Percentiles rank a stretch among this genome's conserved stretches.
Evolutionary conservation across 2,113 vertebrate genomes (phyloP).

Genomic region (Ptychochromis oligacanthus): DNA sequence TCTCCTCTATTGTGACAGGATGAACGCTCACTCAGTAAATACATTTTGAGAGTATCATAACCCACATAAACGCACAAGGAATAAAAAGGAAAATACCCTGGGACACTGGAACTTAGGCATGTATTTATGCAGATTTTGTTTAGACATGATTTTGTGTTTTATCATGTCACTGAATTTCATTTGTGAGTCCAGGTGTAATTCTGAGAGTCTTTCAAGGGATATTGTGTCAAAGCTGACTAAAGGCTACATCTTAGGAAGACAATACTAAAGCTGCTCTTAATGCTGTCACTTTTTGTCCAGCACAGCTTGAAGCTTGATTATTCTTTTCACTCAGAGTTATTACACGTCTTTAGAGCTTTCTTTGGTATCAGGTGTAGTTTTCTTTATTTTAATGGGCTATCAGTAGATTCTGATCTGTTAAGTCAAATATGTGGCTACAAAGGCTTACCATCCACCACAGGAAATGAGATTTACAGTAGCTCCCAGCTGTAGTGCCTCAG

Average conservation of each 20-base stretch:
- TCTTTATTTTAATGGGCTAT: neutral
- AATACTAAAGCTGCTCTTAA: constrained; percentile 5
- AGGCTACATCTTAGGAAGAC: neutral
- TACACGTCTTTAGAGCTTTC: neutral
- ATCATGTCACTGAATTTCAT: neutral
- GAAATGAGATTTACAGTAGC: neutral
- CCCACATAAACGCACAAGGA: constrained; percentile 2
- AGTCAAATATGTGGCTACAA: neutral
- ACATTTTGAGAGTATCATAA: neutral
- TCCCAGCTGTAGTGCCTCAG: constrained; percentile 6
- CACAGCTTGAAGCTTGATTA: constrained; percentile 1
- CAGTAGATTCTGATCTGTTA: neutral
- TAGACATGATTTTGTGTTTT: neutral
- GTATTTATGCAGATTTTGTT: neutral
- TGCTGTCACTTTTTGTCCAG: neutral
- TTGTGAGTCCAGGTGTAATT: neutral
- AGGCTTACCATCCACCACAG: constrained; percentile 8
- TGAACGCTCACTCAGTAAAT: constrained; percentile 15
- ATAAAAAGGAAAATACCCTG: neutral
- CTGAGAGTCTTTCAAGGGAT: neutral
- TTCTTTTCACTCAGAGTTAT: constrained; percentile 1
- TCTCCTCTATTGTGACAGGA: constrained; percentile 1
- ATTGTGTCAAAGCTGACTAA: neutral
- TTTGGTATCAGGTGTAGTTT: neutral
- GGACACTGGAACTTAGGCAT: neutral